Evolutionary conservation across 92 coral and sea anemone species (phyloP).

Genomic region (Hydrozoanthus gracilis): DNA sequence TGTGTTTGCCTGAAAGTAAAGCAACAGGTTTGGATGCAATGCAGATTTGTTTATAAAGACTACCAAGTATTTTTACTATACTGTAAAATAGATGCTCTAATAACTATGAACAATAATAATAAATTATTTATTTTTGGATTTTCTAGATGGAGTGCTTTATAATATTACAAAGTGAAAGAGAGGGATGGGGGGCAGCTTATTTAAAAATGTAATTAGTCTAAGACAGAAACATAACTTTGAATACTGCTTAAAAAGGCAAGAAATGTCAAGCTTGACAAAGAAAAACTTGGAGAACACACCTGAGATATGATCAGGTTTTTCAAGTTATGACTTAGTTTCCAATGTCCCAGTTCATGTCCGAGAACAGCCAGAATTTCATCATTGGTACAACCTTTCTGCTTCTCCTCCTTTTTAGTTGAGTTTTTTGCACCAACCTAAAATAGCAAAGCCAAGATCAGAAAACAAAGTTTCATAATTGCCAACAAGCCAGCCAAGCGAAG

Average conservation of each 20-base stretch:
- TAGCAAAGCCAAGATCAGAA: not conserved
- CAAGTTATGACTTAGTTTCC: conserved; percentile 93
- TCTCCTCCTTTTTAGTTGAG: conserved; percentile 51
- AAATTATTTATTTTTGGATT: too few relatives aligned
- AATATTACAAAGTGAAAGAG: too few relatives aligned
- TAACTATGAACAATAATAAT: too few relatives aligned
- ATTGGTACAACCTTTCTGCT: conserved; percentile 90
- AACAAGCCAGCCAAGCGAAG: not conserved
- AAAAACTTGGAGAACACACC: conserved; percentile 52
- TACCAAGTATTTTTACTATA: not conserved
- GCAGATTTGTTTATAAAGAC: not conserved
- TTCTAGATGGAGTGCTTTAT: too few relatives aligned
- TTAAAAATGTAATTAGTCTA: too few relatives aligned
- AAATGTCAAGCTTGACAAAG: not conserved
- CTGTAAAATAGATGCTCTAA: not conserved
- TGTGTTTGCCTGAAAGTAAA: conserved; percentile 77
- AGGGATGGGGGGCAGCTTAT: too few relatives aligned
- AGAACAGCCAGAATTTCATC: conserved; percentile 92
- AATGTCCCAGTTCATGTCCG: conserved; percentile 97
- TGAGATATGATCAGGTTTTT: conserved; percentile 91
- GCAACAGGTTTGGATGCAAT: not conserved
- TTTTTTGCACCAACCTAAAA: conserved; percentile 36
- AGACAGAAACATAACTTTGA: too few relatives aligned
- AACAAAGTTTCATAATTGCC: not conserved
- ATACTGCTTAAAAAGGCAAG: not conserved